These are phyloP conservation scores for Ginglymostoma cirratum DNA, from an alignment of 2,113 vertebrate genomes.

Conservation along the genomic window DNA sequence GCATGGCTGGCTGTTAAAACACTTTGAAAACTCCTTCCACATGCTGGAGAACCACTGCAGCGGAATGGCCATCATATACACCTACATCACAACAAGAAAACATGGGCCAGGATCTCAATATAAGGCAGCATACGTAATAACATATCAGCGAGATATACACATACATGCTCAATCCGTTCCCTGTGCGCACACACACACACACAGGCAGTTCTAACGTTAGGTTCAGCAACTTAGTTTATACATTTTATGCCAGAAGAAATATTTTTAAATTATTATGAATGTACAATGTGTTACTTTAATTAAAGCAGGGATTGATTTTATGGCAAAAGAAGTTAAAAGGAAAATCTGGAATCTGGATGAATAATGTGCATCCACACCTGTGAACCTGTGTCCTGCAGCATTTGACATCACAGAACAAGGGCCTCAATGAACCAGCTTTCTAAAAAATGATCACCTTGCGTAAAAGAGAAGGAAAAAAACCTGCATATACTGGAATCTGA, in stretches of 20 bases:
- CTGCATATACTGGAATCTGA: neutral
- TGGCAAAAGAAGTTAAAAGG: neutral
- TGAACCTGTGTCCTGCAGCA: neutral
- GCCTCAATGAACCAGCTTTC: neutral
- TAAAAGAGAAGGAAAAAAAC: neutral
- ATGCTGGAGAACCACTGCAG: neutral
- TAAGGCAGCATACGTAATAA: neutral
- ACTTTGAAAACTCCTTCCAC: neutral
- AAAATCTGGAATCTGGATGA: neutral
- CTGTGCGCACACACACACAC: neutral
- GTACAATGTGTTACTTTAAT: slow-evolving; percentile 13
- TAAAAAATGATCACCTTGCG: neutral
- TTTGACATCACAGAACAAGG: neutral
- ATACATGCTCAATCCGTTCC: neutral
- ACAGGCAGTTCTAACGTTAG: neutral
- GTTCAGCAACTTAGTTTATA: neutral
- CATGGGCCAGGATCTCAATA: neutral
- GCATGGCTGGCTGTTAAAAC: neutral
- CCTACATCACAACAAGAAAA: neutral
- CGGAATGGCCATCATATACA: neutral
- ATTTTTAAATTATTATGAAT: neutral
- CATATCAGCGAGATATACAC: neutral
- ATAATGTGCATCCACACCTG: neutral
- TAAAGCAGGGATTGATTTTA: slow-evolving; percentile 17
- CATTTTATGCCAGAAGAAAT: neutral